Evolutionary conservation across 2,888 invertebrate genomes (phyloP).

Genomic region (Drosophila algonquin): DNA sequence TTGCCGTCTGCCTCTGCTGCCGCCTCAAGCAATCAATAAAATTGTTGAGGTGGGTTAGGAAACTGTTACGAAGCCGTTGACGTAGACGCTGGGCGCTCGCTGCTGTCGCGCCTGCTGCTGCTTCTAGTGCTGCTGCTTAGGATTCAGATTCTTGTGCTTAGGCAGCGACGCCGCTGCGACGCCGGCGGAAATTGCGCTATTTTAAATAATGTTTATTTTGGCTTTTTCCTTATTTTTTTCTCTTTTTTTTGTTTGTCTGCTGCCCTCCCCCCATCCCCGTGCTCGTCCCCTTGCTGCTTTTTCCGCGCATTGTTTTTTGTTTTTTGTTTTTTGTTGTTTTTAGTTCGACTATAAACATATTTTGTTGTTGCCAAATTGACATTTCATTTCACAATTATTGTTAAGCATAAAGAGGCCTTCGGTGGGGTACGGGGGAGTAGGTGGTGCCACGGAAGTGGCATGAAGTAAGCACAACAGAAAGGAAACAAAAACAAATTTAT

Average conservation of each 20-base stretch:
- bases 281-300: conserved; percentile 11
- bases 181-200: conserved; percentile 81
- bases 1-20: conserved; percentile 35
- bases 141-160: conserved; percentile 26
- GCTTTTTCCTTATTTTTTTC: conserved; percentile 54
- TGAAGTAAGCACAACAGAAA: neutral
- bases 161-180: conserved; percentile 29
- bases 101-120: conserved; percentile 31
- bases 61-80: conserved; percentile 81
- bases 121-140: conserved; percentile 29
- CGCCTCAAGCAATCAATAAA: conserved; percentile 83
- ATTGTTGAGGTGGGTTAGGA: conserved; percentile 84
- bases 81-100: conserved; percentile 24
- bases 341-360: conserved; percentile 48
- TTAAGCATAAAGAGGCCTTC: conserved; percentile 50
- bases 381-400: conserved; percentile 74
- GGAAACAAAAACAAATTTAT: conserved; percentile 20
- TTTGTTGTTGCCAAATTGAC: conserved; percentile 73
- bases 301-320: conserved; percentile 26
- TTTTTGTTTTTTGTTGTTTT: conserved; percentile 20
- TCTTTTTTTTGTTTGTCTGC: conserved; percentile 49
- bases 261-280: conserved; percentile 1
- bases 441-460: neutral
- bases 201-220: conserved; percentile 79
- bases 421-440: conserved; percentile 14